phyloP scores from a whole-genome alignment of 1,140 invertebrate genomes.

The Macrostomum lignano region DNA sequence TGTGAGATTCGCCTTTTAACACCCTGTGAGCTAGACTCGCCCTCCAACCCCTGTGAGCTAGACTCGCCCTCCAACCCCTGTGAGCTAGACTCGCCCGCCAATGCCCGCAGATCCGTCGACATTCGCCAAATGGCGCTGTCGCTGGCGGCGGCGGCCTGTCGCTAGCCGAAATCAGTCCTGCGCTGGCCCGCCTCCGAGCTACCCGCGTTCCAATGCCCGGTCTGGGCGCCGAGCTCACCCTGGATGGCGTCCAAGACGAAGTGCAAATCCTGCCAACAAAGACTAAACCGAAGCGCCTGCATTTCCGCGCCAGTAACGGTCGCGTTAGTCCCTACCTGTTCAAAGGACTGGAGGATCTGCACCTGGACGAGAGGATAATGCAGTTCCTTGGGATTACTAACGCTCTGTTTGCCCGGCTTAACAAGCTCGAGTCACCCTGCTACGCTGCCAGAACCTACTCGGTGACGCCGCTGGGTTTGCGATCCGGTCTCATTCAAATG shows the following conservation, averaged over 20 bases:
- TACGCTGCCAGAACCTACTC: constrained; percentile 40
- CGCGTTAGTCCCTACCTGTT: constrained; percentile 87
- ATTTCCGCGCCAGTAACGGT: constrained; percentile 47
- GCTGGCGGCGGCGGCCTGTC: no score
- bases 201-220: neutral
- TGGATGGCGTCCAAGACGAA: neutral
- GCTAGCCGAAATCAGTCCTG: constrained; percentile 1
- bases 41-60: no score
- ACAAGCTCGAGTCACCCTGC: neutral
- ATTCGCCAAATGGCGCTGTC: no score
- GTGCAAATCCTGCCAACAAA: constrained; percentile 57
- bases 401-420: constrained; percentile 35
- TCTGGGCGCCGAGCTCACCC: neutral
- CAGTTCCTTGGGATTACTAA: constrained; percentile 80
- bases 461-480: constrained; percentile 83
- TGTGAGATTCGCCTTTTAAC: no score
- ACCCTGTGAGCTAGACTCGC: no score
- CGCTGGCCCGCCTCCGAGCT: neutral
- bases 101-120: no score
- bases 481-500: constrained; percentile 69
- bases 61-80: no score
- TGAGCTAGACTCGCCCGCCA: no score
- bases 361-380: constrained; percentile 92
- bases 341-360: constrained; percentile 87
- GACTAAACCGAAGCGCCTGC: constrained; percentile 85